Evolutionary conservation across 1,140 invertebrate genomes (phyloP), one percentile per base, ranked within the genome.

Genomic region (Drosophila kepulauana): DNA sequence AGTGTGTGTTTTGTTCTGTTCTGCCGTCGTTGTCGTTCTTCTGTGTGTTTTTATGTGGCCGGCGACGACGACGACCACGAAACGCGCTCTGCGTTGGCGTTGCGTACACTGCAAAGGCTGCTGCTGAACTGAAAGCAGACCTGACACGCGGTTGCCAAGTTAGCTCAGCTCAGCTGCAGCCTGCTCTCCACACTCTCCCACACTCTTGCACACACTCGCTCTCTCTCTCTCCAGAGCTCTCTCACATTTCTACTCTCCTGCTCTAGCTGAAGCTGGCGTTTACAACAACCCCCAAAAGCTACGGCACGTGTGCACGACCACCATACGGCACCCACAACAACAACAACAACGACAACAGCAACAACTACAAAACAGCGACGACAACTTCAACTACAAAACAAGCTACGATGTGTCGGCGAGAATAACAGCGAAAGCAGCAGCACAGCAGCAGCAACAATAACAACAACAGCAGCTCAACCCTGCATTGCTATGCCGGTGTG

Each of bases 91-190:
- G 48, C 46, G 28, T 64, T 75, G 20, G 54, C 75, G 82, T 67
- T 81, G 75, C 72, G 76, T 72, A 41, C 70, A 73, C 75, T 73
- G 84, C 77, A 78, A 82, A 75, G 73, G 86, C 76, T 87, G 80
- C 86, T 87, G 84, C 84, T 87, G 84, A 87, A 87, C 84, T 87
- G 54, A 79, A 41, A 33, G n/a, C 63, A 43, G 59, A 64, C 63
- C 49, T 75, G 61, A 51, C 63, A 68, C 67, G 51, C 78, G 56
- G 73, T 78, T 67, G 56, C 84, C 80, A 87, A 82, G 84, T 87
- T 64, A 73, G 52, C 82, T 87, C 48, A 63, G 61, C 28, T 48
- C 41, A 62, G 59, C 46, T 48, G 61, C 61, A 65, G 68, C 35
- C 65, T 58, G 30, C 15, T 49, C 6, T 45, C 13, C 11, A 25